A percentile compares a stretch with the other conserved stretches of the same genome.
phyloP scores from a whole-genome alignment of 2,888 invertebrate genomes.

The Drosophila robusta region DNA sequence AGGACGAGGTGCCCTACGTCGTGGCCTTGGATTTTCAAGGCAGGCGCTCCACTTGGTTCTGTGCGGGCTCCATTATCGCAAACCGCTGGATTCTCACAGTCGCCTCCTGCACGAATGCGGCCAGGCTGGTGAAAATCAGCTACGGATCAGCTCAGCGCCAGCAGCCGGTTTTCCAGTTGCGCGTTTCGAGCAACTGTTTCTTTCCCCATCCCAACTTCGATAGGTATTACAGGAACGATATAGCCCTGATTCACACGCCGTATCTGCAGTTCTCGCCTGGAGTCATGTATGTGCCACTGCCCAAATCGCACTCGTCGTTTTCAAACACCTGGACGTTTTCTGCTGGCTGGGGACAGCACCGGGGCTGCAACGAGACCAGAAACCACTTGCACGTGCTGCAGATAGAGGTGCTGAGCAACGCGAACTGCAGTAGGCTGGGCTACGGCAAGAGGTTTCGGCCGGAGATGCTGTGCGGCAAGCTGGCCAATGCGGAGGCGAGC shows the following conservation, averaged over 20 bases:
- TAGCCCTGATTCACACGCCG: constrained; percentile 35
- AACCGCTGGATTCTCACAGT: constrained; percentile 41
- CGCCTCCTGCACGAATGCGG: constrained; percentile 38
- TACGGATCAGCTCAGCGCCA: constrained; percentile 14
- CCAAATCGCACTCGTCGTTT: neutral
- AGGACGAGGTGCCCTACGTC: constrained; percentile 17
- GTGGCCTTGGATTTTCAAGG: constrained; percentile 34
- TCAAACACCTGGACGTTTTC: constrained; percentile 1
- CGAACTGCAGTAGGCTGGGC: constrained; percentile 1
- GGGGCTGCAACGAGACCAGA: neutral
- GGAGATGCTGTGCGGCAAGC: constrained; percentile 28
- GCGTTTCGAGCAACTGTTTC: constrained; percentile 15
- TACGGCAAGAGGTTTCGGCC: constrained; percentile 13
- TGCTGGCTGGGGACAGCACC: constrained; percentile 42
- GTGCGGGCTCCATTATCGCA: constrained; percentile 29
- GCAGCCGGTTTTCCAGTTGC: neutral
- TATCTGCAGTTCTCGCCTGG: constrained; percentile 10
- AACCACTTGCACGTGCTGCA: constrained; percentile 15
- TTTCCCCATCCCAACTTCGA: constrained; percentile 12
- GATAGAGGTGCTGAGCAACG: constrained; percentile 4
- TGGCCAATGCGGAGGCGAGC: constrained; percentile 31
- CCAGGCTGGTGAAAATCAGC: constrained; percentile 18
- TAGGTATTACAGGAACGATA: constrained; percentile 20
- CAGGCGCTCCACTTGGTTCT: constrained; percentile 19
- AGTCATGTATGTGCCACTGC: constrained; percentile 1